Evolutionary conservation across 1,140 invertebrate genomes (phyloP), one percentile per base, ranked within the genome.

Genomic region (Cherax destructor): DNA sequence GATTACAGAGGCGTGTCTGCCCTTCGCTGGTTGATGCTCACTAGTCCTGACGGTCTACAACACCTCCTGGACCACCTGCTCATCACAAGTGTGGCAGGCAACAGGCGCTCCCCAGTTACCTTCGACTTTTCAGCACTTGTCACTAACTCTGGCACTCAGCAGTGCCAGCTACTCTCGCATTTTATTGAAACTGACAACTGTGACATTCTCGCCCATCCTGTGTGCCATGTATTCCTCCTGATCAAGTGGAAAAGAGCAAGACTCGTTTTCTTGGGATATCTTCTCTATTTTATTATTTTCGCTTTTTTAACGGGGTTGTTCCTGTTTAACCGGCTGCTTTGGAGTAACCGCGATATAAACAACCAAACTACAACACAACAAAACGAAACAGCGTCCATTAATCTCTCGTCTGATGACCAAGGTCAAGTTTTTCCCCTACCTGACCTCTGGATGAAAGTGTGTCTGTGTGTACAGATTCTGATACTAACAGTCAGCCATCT

Each of bases 231-330:
- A 86, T 95, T 95, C 92, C 93, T 96, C 0, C 95, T 94, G 87
- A 93, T 96, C 21, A 95, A 96, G 93, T 96, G 95, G 95, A 95
- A 94, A 76, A 94, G 94, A 59, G 92, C 95, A 16, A 93, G 95
- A 56, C 94, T 94, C 79, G 95, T 95, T 61, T 95, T 95, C 91
- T 93, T 94, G 18, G 24, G 94, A 52, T 92, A 95, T 16, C 93
- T 94, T 30, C 65, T 94, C 9, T 89, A 95, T 5, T 95, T 95
- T 91, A 93, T 94, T 1, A 87, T 95, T 0, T 95, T 76, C 69
- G 61, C 83, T 4, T 85, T 85, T n/a, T 49, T 85, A 16, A 85
- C 83, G 6, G 72, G 69, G 10, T 18, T 85, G 2, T 85, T 65
- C 49, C 47, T 85, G 47, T 85, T 85, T 47, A 50, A 50, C 47